Evolutionary conservation across 2,888 invertebrate species (phyloP).

Genomic region (Calameuta pallipes): DNA sequence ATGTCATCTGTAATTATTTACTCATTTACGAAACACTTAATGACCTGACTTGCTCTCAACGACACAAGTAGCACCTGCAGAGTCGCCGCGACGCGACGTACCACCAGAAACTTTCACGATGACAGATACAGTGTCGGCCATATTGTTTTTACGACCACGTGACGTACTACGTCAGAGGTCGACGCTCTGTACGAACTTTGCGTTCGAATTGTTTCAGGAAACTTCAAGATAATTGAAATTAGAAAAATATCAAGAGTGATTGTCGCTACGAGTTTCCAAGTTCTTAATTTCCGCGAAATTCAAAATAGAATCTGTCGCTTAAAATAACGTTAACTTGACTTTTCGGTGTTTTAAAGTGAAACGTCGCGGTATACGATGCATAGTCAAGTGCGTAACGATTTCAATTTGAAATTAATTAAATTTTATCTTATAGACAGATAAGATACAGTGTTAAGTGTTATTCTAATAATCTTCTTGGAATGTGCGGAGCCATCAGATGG

Average conservation of each 20-base stretch:
- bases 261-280: neutral
- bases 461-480: too few species aligned
- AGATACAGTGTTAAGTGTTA: neutral
- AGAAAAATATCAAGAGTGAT: neutral
- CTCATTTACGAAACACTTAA: neutral
- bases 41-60: neutral
- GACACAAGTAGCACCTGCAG: neutral
- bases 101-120: neutral
- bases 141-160: neutral
- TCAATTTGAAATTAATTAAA: too few species aligned
- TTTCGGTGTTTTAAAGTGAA: neutral
- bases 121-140: neutral
- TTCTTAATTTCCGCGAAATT: neutral
- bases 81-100: neutral
- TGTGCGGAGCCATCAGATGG: neutral
- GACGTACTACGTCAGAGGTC: neutral
- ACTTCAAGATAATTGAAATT: neutral
- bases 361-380: too few species aligned
- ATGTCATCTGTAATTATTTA: neutral
- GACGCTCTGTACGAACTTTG: neutral
- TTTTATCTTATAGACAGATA: neutral
- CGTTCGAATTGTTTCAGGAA: neutral
- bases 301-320: neutral
- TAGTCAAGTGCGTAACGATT: neutral
- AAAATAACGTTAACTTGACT: neutral